phyloP scores from a whole-genome alignment of 2,888 invertebrate genomes.

The Apocheima hispidaria region DNA sequence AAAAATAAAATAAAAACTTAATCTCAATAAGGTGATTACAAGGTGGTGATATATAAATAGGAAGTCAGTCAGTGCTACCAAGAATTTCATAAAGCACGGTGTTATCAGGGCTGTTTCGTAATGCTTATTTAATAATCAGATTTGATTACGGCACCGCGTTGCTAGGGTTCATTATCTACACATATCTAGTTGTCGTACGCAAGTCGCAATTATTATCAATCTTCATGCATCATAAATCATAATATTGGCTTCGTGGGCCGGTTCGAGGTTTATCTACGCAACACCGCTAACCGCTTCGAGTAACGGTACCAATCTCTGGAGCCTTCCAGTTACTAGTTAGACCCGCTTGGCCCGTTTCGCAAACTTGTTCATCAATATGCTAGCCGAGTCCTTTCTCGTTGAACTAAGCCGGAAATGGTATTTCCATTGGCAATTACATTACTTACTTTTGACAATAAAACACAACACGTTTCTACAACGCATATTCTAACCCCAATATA shows the following conservation, averaged over 20 bases:
- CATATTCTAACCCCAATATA: conserved; percentile 7
- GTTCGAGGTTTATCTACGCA: conserved; percentile 73
- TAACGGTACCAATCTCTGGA: conserved; percentile 75
- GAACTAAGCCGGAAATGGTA: conserved; percentile 59
- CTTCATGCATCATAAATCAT: conserved; percentile 52
- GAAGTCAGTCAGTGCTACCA: conserved; percentile 19
- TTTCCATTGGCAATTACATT: conserved; percentile 47
- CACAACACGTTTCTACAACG: background rate
- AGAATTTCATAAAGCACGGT: conserved; percentile 16
- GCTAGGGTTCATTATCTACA: conserved; percentile 48
- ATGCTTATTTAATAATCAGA: conserved; percentile 14
- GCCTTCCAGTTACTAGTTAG: conserved; percentile 66
- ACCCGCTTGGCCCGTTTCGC: conserved; percentile 67
- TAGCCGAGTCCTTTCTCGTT: conserved; percentile 63
- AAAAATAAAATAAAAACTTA: background rate
- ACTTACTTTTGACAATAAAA: conserved; percentile 31
- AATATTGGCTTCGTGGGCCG: conserved; percentile 65
- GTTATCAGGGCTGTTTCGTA: conserved; percentile 9
- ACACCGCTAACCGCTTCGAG: conserved; percentile 66
- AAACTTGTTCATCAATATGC: conserved; percentile 69
- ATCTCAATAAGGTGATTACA: background rate
- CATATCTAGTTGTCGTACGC: conserved; percentile 48
- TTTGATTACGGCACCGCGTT: conserved; percentile 44
- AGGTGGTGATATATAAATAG: background rate
- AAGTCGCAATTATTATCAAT: conserved; percentile 58